These are phyloP conservation scores for Battus philenor DNA, from an alignment of 1,140 invertebrate species.

Conservation along the genomic window DNA sequence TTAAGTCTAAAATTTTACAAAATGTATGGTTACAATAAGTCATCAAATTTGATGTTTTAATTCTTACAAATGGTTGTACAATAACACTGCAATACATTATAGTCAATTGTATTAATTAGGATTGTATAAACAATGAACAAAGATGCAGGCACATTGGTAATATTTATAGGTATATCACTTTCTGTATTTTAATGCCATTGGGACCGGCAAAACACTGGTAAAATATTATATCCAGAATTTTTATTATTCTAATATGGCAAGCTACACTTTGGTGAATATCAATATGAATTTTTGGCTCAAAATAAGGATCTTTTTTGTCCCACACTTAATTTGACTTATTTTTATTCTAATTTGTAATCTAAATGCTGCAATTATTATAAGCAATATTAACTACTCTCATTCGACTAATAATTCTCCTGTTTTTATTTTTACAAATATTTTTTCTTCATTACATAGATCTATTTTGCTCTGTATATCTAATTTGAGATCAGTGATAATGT, in stretches of 20 bases:
- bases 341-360: slow-evolving; percentile 5
- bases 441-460: slow-evolving; percentile 41
- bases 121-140: neutral
- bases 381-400: slow-evolving; percentile 19
- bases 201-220: neutral
- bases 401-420: slow-evolving; percentile 55
- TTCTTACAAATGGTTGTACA: neutral
- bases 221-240: slow-evolving; percentile 20
- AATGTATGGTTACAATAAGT: no score
- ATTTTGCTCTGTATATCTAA: slow-evolving; percentile 43
- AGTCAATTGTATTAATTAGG: neutral
- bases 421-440: slow-evolving; percentile 61
- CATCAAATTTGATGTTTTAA: no score
- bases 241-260: slow-evolving; percentile 67
- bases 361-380: slow-evolving; percentile 10
- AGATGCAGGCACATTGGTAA: slow-evolving; percentile 5
- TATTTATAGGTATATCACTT: neutral
- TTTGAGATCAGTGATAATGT: slow-evolving; percentile 46
- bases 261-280: slow-evolving; percentile 67
- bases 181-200: neutral
- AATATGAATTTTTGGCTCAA: slow-evolving; percentile 46
- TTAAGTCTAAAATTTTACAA: no score
- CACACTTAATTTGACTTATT: slow-evolving; percentile 16
- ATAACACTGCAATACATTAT: neutral
- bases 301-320: slow-evolving; percentile 20